Conservation (phyloP, 1,140 invertebrate species). For the Pectinophora gossypiella region DNA sequence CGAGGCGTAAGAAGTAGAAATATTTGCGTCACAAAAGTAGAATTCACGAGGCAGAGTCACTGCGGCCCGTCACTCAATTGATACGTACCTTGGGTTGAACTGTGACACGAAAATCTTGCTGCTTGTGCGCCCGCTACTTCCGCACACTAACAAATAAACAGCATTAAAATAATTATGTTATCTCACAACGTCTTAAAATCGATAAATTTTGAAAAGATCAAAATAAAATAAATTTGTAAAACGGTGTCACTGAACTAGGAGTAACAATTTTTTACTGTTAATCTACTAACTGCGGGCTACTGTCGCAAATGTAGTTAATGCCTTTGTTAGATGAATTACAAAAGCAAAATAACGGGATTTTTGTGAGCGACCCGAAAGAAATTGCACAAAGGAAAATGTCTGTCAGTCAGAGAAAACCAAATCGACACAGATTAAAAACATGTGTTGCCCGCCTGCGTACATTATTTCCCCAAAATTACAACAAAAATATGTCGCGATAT, state of each 20-base stretch:
- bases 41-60: neutral
- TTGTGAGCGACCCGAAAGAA: conserved; percentile 54
- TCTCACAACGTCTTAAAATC: conserved; percentile 60
- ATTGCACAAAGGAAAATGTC: conserved; percentile 68
- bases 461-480: no score
- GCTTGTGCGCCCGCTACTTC: conserved; percentile 41
- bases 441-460: no score
- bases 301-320: conserved; percentile 47
- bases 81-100: conserved; percentile 58
- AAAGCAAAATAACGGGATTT: conserved; percentile 66
- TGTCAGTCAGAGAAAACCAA: conserved; percentile 30
- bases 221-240: conserved; percentile 37
- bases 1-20: conserved; percentile 12
- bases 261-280: conserved; percentile 31
- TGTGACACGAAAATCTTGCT: conserved; percentile 54
- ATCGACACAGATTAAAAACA: no score
- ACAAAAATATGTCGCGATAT: no score
- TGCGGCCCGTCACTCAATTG: neutral
- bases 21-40: conserved; percentile 15
- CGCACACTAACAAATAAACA: conserved; percentile 61
- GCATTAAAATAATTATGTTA: conserved; percentile 57
- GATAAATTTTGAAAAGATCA: conserved; percentile 46
- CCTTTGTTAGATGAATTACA: conserved; percentile 64
- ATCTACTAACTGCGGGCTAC: conserved; percentile 34
- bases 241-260: conserved; percentile 41